Evolutionary conservation across 2,113 vertebrate species (phyloP).

Genomic region (Smithornis capensis): DNA sequence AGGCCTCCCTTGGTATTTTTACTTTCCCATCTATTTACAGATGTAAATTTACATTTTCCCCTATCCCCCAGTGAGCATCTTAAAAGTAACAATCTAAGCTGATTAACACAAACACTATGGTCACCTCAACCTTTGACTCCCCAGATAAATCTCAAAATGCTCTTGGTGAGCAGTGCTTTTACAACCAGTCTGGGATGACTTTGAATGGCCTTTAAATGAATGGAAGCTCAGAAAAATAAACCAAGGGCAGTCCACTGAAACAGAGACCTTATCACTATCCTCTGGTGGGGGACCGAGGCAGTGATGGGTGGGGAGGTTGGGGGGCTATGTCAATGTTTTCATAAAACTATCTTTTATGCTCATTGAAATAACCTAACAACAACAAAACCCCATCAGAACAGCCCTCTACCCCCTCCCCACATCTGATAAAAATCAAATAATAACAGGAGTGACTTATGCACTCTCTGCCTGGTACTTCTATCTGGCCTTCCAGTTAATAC

Average conservation of each 20-base stretch:
- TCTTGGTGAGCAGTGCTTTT: neutral
- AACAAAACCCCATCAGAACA: neutral
- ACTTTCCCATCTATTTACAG: neutral
- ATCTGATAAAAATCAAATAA: constrained; percentile 54
- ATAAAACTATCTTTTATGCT: neutral
- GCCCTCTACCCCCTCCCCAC: neutral
- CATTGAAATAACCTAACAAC: neutral
- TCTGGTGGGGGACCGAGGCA: neutral
- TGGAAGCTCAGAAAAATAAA: neutral
- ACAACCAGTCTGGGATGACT: neutral
- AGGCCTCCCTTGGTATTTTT: neutral
- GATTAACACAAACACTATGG: neutral
- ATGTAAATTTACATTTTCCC: neutral
- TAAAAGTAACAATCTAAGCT: neutral
- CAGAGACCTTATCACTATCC: neutral
- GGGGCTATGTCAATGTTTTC: neutral
- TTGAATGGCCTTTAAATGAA: neutral
- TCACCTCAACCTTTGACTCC: neutral
- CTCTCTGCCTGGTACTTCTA: constrained; percentile 19
- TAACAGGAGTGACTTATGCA: constrained; percentile 46
- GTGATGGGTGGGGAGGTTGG: neutral
- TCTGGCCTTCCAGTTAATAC: constrained; percentile 50
- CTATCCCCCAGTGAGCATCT: neutral
- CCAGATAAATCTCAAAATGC: neutral
- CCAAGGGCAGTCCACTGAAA: neutral